Evolutionary conservation across 2,113 vertebrate genomes (phyloP).

Genomic region (Piprites chloris): DNA sequence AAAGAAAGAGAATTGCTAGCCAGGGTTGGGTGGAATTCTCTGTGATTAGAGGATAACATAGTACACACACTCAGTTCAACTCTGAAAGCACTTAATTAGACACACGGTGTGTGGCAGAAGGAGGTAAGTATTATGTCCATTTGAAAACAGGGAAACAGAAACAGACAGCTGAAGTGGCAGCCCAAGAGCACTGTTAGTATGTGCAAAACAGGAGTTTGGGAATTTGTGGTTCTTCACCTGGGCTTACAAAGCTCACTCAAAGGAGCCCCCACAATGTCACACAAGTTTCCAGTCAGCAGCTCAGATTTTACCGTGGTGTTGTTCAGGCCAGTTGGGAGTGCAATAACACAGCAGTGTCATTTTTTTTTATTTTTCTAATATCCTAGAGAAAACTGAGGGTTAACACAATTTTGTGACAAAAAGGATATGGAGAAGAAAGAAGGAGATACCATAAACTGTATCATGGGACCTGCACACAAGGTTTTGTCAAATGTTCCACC

Average conservation of each 20-base stretch:
- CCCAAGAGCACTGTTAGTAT: not conserved
- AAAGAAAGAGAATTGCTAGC: not conserved
- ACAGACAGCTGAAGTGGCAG: not conserved
- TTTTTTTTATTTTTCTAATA: no score
- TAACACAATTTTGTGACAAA: not conserved
- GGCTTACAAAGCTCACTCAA: not conserved
- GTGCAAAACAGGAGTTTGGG: not conserved
- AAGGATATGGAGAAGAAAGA: not conserved
- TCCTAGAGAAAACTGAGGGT: not conserved
- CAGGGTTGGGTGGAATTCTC: not conserved
- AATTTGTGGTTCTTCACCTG: not conserved
- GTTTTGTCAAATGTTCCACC: not conserved
- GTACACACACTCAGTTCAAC: not conserved
- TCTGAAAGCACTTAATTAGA: conserved; percentile 27
- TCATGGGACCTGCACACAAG: not conserved
- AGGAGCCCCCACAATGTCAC: not conserved
- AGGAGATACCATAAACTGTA: not conserved
- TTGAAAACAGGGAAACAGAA: not conserved
- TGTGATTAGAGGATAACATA: not conserved
- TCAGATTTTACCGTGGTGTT: not conserved
- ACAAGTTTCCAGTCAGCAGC: not conserved
- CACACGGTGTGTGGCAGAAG: not conserved
- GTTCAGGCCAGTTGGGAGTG: not conserved
- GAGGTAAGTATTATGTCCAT: not conserved
- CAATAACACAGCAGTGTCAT: not conserved